Base-by-base conservation (phyloP, 2,888 invertebrate species). In the Pediacus dermestoides region DNA sequence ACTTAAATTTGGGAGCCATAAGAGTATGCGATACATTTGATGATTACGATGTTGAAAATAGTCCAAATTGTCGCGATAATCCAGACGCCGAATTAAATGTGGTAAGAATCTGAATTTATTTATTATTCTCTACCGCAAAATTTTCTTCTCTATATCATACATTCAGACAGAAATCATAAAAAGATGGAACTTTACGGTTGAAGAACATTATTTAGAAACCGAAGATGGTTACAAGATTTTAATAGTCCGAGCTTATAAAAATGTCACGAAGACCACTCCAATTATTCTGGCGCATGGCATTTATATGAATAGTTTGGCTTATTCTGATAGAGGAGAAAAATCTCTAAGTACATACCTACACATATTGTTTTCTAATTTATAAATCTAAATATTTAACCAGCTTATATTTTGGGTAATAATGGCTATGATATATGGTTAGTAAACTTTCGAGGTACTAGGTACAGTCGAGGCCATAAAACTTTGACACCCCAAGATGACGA, bases 371-470 rank as follows among this genome's bases (percentile, higher is more conserved):
- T n/a, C n/a, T n/a, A n/a, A n/a, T n/a, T n/a, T n/a, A 34, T 8
- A 4, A 34, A 21, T 13, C 4, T 26, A 8, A 13, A 9, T 14
- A 27, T 16, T 18, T 31, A 34, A 33, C 26, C 36, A 50, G 50
- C 45, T 2, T 41, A 39, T 32, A 18, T 42, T 25, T 26, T 50
- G 15, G 34, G 33, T 1, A 9, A 37, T 6, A 8, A 23, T 4
- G 50, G 50, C 11, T 50, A 48, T 22, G 45, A 48, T 9, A 43
- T 50, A 3, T 48, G 42, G 38, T 16, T 50, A 11, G 16, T 44
- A 15, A 43, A 44, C 34, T 50, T 33, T 15, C 21, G 50, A 28
- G 47, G 41, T 7, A 42, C 42, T 3, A 35, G 26, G 21, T 50
- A 45, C 21, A 50, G 50, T 23, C 18, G 18, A 21, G 28, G 31